Evolutionary conservation across 2,113 vertebrate genomes (phyloP).

Genomic region (Campylorhamphus procurvoides): DNA sequence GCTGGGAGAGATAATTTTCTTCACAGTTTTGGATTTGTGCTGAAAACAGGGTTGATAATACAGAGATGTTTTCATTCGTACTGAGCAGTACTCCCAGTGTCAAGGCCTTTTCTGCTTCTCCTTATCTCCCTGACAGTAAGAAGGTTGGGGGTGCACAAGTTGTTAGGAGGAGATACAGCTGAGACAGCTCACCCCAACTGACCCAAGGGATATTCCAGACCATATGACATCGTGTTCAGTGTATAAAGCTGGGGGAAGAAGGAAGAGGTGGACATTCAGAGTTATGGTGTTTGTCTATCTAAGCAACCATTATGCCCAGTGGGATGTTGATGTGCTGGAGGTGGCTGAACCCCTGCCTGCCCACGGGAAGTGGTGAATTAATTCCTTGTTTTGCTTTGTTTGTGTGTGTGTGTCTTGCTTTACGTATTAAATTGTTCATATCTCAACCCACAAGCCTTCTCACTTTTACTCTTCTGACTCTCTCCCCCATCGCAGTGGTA

Average conservation of each 20-base stretch:
- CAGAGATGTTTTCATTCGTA: not conserved
- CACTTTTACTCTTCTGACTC: not conserved
- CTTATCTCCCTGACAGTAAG: accelerated
- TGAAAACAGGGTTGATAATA: not conserved
- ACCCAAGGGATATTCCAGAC: not conserved
- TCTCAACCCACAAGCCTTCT: not conserved
- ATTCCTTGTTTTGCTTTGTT: not conserved
- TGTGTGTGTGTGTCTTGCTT: not conserved
- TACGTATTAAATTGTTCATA: not conserved
- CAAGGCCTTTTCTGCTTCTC: not conserved
- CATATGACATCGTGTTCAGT: not conserved
- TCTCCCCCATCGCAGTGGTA: not conserved
- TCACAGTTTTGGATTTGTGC: not conserved
- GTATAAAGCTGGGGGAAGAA: not conserved
- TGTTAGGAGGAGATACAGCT: not conserved
- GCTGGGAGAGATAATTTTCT: not conserved
- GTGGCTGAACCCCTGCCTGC: not conserved
- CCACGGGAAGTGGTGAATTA: not conserved
- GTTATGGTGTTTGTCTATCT: not conserved
- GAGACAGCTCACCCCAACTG: not conserved
- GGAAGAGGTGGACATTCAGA: not conserved
- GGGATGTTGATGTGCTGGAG: not conserved
- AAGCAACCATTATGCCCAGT: not conserved
- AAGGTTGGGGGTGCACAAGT: not conserved
- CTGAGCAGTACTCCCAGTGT: not conserved